phyloP scores from a whole-genome alignment of 2,888 invertebrate genomes.

The Polydrusus pterygomalis region DNA sequence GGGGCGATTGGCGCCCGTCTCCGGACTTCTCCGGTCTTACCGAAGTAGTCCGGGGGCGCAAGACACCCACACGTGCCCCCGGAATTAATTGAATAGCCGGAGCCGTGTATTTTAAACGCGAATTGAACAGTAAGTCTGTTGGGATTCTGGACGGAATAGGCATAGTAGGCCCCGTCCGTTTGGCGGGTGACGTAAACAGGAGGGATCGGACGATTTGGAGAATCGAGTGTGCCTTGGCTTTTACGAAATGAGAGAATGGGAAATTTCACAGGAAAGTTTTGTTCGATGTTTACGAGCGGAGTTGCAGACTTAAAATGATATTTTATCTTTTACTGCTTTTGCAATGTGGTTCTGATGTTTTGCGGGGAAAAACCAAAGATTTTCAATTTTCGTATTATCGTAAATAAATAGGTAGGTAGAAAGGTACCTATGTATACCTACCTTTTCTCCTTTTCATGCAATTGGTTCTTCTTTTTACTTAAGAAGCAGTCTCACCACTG shows the following conservation, averaged over 20 bases:
- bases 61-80: conserved; percentile 43
- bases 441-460: no score
- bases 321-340: conserved; percentile 17
- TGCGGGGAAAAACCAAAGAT: conserved; percentile 13
- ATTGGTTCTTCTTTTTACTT: no score
- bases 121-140: conserved; percentile 20
- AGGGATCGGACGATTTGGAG: conserved; percentile 48
- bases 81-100: conserved; percentile 41
- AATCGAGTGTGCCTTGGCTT: conserved; percentile 45
- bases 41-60: conserved; percentile 45
- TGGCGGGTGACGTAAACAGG: conserved; percentile 52
- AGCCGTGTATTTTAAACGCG: conserved; percentile 34
- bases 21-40: conserved; percentile 41
- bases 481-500: no score
- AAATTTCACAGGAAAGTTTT: conserved; percentile 36
- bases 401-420: no score
- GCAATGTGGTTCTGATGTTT: not conserved
- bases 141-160: conserved; percentile 38
- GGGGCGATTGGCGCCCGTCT: conserved; percentile 46
- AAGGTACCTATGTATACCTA: no score
- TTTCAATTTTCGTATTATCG: not conserved
- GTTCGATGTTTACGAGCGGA: conserved; percentile 12
- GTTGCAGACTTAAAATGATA: conserved; percentile 18
- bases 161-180: conserved; percentile 48
- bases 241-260: conserved; percentile 44